Evolutionary conservation across 2,113 vertebrate genomes (phyloP).

Genomic region (Nerophis ophidion): DNA sequence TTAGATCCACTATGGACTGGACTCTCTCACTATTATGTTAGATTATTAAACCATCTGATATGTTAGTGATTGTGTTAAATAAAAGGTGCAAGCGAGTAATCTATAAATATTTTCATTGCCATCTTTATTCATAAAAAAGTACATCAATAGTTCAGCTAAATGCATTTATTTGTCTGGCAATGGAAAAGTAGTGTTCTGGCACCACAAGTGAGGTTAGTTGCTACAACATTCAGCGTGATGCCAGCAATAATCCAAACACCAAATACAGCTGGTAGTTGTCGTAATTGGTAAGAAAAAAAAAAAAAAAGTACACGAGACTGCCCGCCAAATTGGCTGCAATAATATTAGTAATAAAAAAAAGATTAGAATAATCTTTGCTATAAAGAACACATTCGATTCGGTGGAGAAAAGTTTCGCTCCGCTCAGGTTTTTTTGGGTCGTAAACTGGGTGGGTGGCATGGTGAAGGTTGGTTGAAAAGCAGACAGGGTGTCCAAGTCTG

Average conservation of each 20-base stretch:
- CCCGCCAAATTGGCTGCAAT: neutral
- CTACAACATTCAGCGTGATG: neutral
- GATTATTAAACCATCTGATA: too few species aligned
- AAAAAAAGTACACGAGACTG: neutral
- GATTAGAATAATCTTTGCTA: neutral
- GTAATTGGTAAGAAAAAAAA: neutral
- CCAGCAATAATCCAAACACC: neutral
- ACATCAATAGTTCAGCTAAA: too few species aligned
- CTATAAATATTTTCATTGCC: too few species aligned
- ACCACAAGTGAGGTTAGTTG: neutral
- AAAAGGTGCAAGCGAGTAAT: too few species aligned
- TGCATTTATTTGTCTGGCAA: too few species aligned
- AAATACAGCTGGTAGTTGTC: neutral
- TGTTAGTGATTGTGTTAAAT: too few species aligned
- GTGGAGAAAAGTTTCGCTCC: neutral
- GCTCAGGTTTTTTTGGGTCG: slow-evolving; percentile 6
- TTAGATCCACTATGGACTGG: too few species aligned
- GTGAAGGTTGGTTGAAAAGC: slow-evolving; percentile 4
- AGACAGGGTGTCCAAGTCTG: slow-evolving; percentile 8
- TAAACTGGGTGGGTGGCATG: neutral
- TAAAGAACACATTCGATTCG: neutral
- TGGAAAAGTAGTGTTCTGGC: neutral
- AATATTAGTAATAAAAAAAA: neutral
- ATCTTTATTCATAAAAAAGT: too few species aligned
- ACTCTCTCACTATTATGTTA: too few species aligned